These are phyloP conservation scores for Ammospiza nelsoni DNA, from an alignment of 2,113 vertebrate species.

Conservation along the genomic window DNA sequence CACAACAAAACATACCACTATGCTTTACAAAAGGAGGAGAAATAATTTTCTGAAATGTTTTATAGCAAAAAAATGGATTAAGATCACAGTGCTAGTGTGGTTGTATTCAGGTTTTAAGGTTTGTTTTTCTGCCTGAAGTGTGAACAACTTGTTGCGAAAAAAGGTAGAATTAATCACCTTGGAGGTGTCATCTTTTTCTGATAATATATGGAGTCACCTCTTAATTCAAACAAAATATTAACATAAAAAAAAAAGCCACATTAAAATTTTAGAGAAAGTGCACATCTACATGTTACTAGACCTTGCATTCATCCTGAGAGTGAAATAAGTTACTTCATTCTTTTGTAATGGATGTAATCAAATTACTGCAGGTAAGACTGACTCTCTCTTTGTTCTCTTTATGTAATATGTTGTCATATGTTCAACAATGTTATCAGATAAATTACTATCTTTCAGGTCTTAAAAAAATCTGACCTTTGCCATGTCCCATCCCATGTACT, in stretches of 20 bases:
- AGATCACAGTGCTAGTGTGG: background rate
- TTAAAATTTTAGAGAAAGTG: background rate
- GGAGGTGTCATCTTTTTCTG: background rate
- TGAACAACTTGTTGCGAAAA: background rate
- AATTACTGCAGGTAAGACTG: background rate
- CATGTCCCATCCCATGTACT: rapidly evolving
- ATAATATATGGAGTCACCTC: background rate
- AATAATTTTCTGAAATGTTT: background rate
- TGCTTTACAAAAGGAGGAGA: background rate
- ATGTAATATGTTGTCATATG: background rate
- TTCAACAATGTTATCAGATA: background rate
- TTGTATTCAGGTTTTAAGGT: background rate
- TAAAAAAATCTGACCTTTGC: background rate
- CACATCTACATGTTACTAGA: background rate
- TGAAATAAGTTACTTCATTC: background rate
- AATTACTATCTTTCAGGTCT: background rate
- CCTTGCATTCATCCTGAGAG: background rate
- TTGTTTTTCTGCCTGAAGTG: background rate
- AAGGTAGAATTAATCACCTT: background rate
- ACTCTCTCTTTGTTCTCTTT: background rate
- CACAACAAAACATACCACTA: background rate
- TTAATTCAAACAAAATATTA: background rate
- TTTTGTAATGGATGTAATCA: background rate
- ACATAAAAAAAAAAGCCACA: background rate
- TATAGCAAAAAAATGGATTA: background rate